Evolutionary conservation across 2,797 vertebrate species (phyloP).

Genomic region (Loriculus beryllinus): DNA sequence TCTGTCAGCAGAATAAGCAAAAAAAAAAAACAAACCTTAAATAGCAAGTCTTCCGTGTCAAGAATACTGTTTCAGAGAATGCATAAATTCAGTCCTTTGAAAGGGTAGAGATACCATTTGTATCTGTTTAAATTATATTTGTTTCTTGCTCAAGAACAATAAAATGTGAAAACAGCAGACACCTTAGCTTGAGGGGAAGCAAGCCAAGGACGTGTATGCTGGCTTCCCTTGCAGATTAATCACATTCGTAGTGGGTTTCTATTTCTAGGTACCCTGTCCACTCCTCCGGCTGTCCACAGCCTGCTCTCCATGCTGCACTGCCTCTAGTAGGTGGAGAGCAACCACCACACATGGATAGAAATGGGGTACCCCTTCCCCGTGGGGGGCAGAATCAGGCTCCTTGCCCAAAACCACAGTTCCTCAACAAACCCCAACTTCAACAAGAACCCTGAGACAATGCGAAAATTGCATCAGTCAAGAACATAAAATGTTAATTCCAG

Average conservation of each 20-base stretch:
- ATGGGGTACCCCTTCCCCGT: neutral
- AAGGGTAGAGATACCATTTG: neutral
- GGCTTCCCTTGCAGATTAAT: neutral
- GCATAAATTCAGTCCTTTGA: neutral
- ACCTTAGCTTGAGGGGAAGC: neutral
- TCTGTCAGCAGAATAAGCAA: neutral
- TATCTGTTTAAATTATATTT: neutral
- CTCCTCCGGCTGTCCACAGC: neutral
- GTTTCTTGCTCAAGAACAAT: neutral
- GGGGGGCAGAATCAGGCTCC: neutral
- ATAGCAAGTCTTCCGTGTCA: neutral
- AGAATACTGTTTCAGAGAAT: neutral
- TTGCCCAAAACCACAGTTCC: neutral
- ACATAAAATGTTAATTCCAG: neutral
- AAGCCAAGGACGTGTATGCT: neutral
- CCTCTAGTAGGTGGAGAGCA: neutral
- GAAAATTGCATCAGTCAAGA: neutral
- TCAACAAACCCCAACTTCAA: neutral
- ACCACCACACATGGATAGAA: neutral
- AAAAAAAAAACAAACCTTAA: neutral
- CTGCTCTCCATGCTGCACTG: neutral
- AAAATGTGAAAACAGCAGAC: neutral
- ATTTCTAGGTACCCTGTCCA: neutral
- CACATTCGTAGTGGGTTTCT: neutral
- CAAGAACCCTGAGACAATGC: neutral